A percentile compares a stretch with the other conserved stretches of the same genome.
These are phyloP conservation scores for Triplophysa dalaica DNA, from an alignment of 2,113 vertebrate species.

Conservation along the genomic window DNA sequence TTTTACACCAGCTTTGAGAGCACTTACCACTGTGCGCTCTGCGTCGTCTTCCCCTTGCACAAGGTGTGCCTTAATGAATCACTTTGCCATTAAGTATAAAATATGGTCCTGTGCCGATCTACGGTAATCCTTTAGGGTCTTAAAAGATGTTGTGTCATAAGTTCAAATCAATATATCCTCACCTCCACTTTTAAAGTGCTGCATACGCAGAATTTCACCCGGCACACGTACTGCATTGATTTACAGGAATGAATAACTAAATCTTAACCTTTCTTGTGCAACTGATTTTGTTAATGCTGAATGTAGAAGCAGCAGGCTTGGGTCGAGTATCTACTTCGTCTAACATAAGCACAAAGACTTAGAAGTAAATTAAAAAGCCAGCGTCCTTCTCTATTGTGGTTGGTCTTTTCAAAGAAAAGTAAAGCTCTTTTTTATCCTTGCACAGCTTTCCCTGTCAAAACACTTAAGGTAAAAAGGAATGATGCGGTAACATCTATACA, in stretches of 20 bases:
- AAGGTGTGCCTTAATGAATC: constrained; percentile 50
- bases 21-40: constrained; percentile 45
- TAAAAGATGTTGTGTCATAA: constrained; percentile 45
- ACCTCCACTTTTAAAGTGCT: constrained; percentile 11
- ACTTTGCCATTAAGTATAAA: constrained; percentile 51
- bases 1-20: constrained; percentile 53
- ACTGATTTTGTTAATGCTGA: not conserved
- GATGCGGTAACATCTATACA: constrained; percentile 1
- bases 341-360: not conserved
- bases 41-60: constrained; percentile 13
- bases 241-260: not conserved
- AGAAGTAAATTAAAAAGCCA: not conserved
- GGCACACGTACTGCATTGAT: not conserved
- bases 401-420: not conserved
- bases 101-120: constrained; percentile 44
- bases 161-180: constrained; percentile 35
- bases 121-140: constrained; percentile 26
- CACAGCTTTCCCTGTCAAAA: constrained; percentile 32
- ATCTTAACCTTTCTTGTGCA: not conserved
- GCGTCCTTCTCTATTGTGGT: not conserved
- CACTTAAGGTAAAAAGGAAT: not conserved
- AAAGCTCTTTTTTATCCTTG: constrained; percentile 8
- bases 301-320: not conserved
- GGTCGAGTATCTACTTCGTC: not conserved
- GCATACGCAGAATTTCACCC: not conserved